These are phyloP conservation scores for Etheostoma nigrum DNA, from an alignment of 2,797 vertebrate genomes.

Conservation along the genomic window DNA sequence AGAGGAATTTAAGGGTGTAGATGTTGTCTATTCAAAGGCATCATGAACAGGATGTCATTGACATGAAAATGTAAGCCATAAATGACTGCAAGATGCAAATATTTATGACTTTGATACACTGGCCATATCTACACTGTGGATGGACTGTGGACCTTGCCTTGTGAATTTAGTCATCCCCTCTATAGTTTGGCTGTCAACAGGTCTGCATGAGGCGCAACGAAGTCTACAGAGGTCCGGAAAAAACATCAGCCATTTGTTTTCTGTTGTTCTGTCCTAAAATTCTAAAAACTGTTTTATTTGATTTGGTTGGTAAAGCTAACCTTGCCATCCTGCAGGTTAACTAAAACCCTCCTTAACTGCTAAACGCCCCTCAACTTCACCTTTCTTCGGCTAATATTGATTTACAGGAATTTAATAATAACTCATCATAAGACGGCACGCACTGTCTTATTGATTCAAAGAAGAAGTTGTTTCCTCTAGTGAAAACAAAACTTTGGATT, in stretches of 20 bases:
- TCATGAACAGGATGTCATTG: conserved; percentile 1
- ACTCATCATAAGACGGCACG: not conserved
- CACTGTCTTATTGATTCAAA: not conserved
- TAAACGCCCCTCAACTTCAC: not conserved
- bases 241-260: conserved; percentile 5
- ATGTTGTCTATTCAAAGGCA: conserved; percentile 2
- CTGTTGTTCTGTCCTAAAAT: not conserved
- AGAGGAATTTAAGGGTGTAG: conserved; percentile 1
- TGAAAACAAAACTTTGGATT: not conserved
- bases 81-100: conserved; percentile 24
- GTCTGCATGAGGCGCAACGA: not conserved
- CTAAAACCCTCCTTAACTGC: not conserved
- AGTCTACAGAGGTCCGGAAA: not conserved
- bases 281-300: no score
- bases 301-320: not conserved
- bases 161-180: conserved; percentile 6
- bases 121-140: not conserved
- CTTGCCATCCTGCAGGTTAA: not conserved
- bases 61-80: conserved; percentile 34
- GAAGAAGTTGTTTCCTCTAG: not conserved
- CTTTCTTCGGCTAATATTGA: not conserved
- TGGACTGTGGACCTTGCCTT: conserved; percentile 39
- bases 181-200: conserved; percentile 4
- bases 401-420: not conserved
- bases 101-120: conserved; percentile 28